Conservation (phyloP, 2,888 invertebrate genomes). For the Unio pictorum region DNA sequence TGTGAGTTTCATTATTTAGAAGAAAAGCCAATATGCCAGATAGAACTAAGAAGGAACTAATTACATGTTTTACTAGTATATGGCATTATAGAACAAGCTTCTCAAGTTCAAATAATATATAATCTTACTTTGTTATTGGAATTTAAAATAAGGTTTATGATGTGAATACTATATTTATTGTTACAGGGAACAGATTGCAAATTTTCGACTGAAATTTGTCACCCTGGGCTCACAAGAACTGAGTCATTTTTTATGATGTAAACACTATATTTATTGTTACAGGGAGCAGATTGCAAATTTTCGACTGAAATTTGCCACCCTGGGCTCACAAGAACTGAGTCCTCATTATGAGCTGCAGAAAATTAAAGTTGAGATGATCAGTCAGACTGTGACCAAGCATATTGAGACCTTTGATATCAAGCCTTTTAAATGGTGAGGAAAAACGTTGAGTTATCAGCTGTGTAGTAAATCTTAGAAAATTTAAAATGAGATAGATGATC, state of each 20-base stretch:
- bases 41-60: no score
- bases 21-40: no score
- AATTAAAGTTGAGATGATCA: conserved; percentile 21
- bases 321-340: conserved; percentile 29
- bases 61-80: no score
- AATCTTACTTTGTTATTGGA: no score
- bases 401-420: conserved; percentile 41
- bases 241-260: conserved; percentile 8
- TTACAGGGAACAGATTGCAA: conserved; percentile 37
- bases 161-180: not conserved
- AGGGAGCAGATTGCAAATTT: conserved; percentile 42
- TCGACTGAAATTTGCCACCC: conserved; percentile 33
- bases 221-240: conserved; percentile 27
- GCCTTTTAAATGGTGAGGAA: conserved; percentile 44
- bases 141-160: no score
- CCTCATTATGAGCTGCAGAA: conserved; percentile 36
- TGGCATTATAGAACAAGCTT: no score
- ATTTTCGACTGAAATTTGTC: conserved; percentile 38
- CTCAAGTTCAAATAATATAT: no score
- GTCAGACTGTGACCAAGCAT: conserved; percentile 27
- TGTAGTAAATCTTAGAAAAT: conserved; percentile 5
- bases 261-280: conserved; percentile 1
- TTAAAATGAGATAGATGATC: conserved; percentile 20
- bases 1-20: no score
- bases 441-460: not conserved